Base-by-base conservation (phyloP, 2,113 vertebrate genomes). In the Salvelinus sp. region DNA sequence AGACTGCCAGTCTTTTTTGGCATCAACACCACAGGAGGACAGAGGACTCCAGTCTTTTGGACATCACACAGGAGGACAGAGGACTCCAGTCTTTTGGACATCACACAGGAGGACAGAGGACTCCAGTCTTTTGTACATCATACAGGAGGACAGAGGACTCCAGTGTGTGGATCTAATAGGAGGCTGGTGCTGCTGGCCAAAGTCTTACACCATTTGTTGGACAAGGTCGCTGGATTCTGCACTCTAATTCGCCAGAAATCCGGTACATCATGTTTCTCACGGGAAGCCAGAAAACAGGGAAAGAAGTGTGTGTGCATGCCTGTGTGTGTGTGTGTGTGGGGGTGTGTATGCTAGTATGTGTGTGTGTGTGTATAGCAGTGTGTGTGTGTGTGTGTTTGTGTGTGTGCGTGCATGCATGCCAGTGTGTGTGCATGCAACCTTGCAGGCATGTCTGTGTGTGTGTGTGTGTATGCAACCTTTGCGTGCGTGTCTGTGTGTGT, bases 391-490 rank as follows among this genome's bases (percentile, higher is more conserved):
- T 72, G 25, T 66, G 33, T 60, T 6, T 47, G 72, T 54, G n/a
- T 77, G 69, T 23, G 76, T 68, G 63, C 69, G 77, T 62, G 74
- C 76, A 38, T 66, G 77, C 67, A 62, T 69, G 74, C 25, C 13
- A 28, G 25, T 27, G 27, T 27, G 27, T 27, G 27, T 27, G 27
- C 2, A 2, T 27, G 27, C 25, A 25, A 25, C 25, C 25, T 25
- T 25, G 1, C 25, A 25, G 25, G 25, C 25, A 65, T 70, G 77
- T 75, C 62, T 66, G 78, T 75, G 73, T 44, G 68, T 60, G 77
- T 28, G 76, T 50, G 69, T 54, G 58, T 65, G 25, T 69, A 27
- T 58, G 50, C 16, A 4, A 23, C 9, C n/a, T 65, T 20, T 65
- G 25, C 2, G 63, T 27, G 63, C 3, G 33, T 25, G 70, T 58